Base-by-base conservation (phyloP, 2,113 vertebrate genomes). In the Chionodraco myersi region DNA sequence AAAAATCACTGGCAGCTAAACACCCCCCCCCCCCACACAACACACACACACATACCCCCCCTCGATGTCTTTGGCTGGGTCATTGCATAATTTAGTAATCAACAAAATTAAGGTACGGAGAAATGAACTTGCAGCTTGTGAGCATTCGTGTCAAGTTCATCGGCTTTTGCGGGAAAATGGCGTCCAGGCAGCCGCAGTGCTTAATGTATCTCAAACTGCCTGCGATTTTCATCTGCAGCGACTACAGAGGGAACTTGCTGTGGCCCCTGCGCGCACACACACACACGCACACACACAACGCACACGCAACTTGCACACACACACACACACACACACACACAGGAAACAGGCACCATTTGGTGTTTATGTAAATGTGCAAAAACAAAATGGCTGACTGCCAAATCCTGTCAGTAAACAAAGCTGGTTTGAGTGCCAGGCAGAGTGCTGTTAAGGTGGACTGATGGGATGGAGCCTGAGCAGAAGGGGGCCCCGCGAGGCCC, bases 311-410 rank as follows among this genome's bases (percentile, higher is more conserved):
- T n/a, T n/a, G n/a, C n/a, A n/a, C n/a, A n/a, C n/a, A n/a, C 47
- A 62, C 80, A 81, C 73, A 82, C 72, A 68, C 72, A 61, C 48
- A 67, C 81, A 82, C 75, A 80, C 72, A 70, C 73, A 84, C 61
- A 86, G 82, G 80, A 91, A 92, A 83, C 86, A 85, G 84, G 92
- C 89, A 92, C 92, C 90, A 92, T 94, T 94, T 93, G 92, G 89
- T 86, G 91, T 93, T 94, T 92, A 94, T 94, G 92, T 83, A 92
- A 93, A 94, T 92, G 84, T 83, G 85, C 80, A 86, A 83, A 92
- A 93, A 94, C 91, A 94, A 94, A 91, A 94, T 94, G 92, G 92
- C 93, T 89, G 90, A 79, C 93, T 93, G 93, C 93, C 93, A 94
- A 93, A 91, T 90, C 89, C 92, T 86, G 92, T 90, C 93, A 90